Conservation (phyloP, 2,113 vertebrate genomes). For the Heterotilapia buettikoferi region DNA sequence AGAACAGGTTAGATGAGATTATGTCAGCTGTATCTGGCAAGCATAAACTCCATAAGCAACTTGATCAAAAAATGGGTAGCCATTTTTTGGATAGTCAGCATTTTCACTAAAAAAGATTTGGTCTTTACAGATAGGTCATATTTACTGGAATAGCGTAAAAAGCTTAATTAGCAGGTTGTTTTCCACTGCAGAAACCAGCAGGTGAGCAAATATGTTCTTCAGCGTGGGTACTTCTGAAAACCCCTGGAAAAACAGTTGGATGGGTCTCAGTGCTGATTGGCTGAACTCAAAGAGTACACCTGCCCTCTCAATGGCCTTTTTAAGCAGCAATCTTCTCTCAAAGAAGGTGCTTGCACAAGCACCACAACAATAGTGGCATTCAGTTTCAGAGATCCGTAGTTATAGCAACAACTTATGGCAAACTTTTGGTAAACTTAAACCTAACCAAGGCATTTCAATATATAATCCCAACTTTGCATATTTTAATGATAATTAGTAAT, state of each 20-base stretch:
- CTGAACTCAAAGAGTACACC: rapidly evolving
- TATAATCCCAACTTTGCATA: background rate
- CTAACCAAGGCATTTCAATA: background rate
- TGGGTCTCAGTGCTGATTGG: background rate
- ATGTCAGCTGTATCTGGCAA: background rate
- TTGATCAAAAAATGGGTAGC: background rate
- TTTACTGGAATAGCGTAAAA: background rate
- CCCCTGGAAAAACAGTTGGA: background rate
- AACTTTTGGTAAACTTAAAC: background rate
- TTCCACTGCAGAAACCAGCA: background rate
- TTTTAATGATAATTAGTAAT: background rate
- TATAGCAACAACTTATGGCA: rapidly evolving
- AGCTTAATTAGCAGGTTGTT: background rate
- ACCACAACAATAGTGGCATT: background rate
- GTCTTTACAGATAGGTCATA: background rate
- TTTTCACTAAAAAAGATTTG: background rate
- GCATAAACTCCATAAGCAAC: rapidly evolving
- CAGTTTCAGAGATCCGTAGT: background rate
- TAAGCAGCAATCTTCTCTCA: rapidly evolving
- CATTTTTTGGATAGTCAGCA: background rate
- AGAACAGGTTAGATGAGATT: background rate
- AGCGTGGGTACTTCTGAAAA: rapidly evolving
- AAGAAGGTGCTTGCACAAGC: background rate
- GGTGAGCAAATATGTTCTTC: background rate
- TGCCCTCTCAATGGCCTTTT: background rate